Base-by-base conservation (phyloP, 2,888 invertebrate species). In the Drosophila niveifrons region DNA sequence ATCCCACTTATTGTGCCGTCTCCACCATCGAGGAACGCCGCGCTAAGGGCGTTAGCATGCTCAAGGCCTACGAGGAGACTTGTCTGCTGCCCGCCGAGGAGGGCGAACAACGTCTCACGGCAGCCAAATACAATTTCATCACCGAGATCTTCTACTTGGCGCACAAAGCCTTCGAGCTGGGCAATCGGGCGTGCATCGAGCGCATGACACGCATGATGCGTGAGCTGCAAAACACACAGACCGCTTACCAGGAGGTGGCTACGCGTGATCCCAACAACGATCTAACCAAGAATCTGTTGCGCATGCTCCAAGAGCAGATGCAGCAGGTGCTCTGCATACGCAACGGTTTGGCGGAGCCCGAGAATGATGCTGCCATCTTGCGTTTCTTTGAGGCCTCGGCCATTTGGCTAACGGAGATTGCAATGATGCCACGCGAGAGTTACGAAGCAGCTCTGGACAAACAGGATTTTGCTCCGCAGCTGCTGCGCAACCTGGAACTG, bases 131-230 rank as follows among this genome's bases (percentile, higher is more conserved):
- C 89, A 96, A 95, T 90, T 98, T 98, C 91, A 95, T 97, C 11
- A 98, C 97, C 0, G 98, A 98, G 91, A 96, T 97, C 87, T 98
- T 98, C 92, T 98, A 95, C 92, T 94, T 98, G 94, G 96, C 97
- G 0, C 98, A 98, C 91, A 95, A 96, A 88, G 95, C 97, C 53
- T 94, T 98, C 58, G 96, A 97, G 91, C 94, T 98, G 57, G 95
- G 96, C 23, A 94, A 95, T 69, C 93, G 95, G 3, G 95, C 96
- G 3, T 94, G 95, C 51, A 94, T 95, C 1, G 96, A 96, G 80
- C 95, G 95, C 79, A 91, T 95, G 46, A 94, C 94, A 77, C 94
- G 94, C 2, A 93, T 94, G 77, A 96, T 95, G 56, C 95, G 95
- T 67, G 95, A 95, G 80, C 92, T 97, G 82, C 95, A 94, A 36